Evolutionary conservation across 2,113 vertebrate species (phyloP).

Genomic region (Anarrhichthys ocellatus): DNA sequence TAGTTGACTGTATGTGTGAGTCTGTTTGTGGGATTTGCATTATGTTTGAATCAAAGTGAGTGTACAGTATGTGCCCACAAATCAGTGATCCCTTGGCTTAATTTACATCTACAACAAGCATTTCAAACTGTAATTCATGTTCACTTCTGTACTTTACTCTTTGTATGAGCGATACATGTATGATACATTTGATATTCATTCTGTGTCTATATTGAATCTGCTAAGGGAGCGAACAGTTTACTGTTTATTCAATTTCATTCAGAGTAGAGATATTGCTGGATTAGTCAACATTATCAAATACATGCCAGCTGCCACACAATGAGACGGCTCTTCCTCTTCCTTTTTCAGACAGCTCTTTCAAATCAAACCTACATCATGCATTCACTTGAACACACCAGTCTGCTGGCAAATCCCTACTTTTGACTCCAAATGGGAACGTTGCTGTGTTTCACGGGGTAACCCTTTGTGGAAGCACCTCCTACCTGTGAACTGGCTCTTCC

Average conservation of each 20-base stretch:
- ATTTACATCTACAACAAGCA: background rate
- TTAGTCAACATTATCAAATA: background rate
- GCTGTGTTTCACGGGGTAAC: background rate
- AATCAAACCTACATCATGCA: constrained; percentile 9
- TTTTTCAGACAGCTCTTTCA: constrained; percentile 25
- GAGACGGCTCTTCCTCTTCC: constrained; percentile 1
- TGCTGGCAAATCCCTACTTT: background rate
- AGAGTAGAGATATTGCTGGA: constrained; percentile 8
- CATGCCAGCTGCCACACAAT: background rate
- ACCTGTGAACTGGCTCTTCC: constrained; percentile 4
- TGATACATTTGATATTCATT: background rate
- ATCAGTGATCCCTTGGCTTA: background rate
- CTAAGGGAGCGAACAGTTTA: background rate
- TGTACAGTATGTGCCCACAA: background rate
- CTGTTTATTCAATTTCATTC: background rate
- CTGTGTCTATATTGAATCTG: constrained; percentile 6
- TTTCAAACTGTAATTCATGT: background rate
- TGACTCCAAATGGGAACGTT: constrained; percentile 7
- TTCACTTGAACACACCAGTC: background rate
- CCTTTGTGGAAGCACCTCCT: background rate
- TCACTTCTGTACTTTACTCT: background rate
- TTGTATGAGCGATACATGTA: background rate
- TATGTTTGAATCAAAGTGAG: background rate
- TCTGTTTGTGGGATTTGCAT: background rate
- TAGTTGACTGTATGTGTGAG: too few relatives aligned